Evolutionary conservation across 30 jellyfish, hydroid and myxozoan species (phyloP), one percentile per base, ranked within the genome.

Genomic region (Aurelia sp.): DNA sequence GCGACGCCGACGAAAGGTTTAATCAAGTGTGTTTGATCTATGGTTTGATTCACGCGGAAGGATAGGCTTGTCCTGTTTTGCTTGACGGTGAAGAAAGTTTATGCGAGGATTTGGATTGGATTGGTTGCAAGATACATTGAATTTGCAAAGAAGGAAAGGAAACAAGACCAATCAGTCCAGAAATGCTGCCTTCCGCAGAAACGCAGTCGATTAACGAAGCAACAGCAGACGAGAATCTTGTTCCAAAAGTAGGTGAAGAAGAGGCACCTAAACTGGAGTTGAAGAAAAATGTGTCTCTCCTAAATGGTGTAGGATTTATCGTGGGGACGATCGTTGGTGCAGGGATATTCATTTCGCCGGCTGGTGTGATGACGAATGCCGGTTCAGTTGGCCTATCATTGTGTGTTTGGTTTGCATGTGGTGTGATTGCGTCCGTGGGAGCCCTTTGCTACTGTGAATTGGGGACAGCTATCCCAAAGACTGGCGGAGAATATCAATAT

Each of bases 251-350:
- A 37, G 48, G 52, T 31, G 75, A 48, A n/a, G 70, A 78, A 63
- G 79, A 21, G 30, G 8, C 30, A 40, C 65, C 51, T 5, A 86
- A 67, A 57, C 35, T 87, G 21, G 88, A 83, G 52, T 58, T 90
- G 87, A 81, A 90, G 75, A 90, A 84, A 81, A 83, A 50, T 30
- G 67, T 90, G 19, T 37, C 92, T 1, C 64, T 84, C 13, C 8
- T 83, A 13, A 75, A 89, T 55, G 96, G 98, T 7, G 74, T 86
- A 40, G 90, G 96, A 4, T 76, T 91, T 37, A 78, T 91, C 44
- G 98, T 91, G 33, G 98, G 98, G 19, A 85, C 93, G 48, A 91
- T 91, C 12, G 85, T 91, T 47, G 98, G 98, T 47, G 80, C 96
- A 13, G 98, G 98, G 57, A 91, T 91, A 16, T 91, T 91, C 70